Evolutionary conservation across 2,113 vertebrate genomes (phyloP).

Genomic region (Upupa epops): DNA sequence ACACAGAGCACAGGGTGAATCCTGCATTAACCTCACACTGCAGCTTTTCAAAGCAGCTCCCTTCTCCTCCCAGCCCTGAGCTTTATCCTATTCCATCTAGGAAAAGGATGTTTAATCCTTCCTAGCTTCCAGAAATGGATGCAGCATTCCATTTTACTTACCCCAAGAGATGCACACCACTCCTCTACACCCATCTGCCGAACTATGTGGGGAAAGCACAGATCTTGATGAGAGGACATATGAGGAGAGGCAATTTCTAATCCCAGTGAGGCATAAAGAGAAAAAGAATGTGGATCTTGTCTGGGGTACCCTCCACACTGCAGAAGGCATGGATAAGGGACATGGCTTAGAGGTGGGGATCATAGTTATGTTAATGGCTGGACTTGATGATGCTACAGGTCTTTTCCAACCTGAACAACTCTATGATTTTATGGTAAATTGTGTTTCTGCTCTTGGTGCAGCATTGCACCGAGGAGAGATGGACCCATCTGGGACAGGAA

Average conservation of each 20-base stretch:
- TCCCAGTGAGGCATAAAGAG: background rate
- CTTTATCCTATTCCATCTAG: background rate
- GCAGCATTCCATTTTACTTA: background rate
- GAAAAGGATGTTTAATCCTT: background rate
- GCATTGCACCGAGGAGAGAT: accelerated
- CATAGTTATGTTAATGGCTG: too few species aligned
- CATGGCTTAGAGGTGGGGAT: too few species aligned
- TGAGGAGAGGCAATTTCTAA: background rate
- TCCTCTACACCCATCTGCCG: background rate
- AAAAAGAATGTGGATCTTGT: background rate
- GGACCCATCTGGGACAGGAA: background rate
- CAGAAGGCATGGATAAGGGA: background rate
- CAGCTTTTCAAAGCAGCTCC: background rate
- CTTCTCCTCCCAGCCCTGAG: background rate
- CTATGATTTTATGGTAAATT: too few species aligned
- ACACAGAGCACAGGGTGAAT: too few species aligned
- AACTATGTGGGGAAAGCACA: accelerated
- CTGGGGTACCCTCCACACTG: background rate
- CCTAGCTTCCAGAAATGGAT: background rate
- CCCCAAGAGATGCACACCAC: accelerated
- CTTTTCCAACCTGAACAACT: too few species aligned
- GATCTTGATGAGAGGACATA: background rate
- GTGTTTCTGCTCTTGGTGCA: background rate
- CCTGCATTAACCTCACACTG: background rate
- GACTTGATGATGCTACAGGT: too few species aligned